Evolutionary conservation across 2,888 invertebrate species (phyloP), one percentile per base, ranked within the genome.

Genomic region (Oegoconia quadripuncta): DNA sequence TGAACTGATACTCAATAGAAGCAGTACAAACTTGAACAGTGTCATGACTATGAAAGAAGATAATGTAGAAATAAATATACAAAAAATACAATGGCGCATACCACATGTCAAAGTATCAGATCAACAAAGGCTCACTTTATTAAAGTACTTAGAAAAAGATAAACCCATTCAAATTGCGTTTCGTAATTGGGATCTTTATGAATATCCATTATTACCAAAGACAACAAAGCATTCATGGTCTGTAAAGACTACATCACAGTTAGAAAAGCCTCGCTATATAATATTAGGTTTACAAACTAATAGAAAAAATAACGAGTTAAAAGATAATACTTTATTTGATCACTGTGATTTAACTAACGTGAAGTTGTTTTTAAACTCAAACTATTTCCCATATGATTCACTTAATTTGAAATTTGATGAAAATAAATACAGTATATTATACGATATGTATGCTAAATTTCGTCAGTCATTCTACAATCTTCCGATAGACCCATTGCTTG

Each of bases 141-240:
- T 48, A 0, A 49, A 49, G 37, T 17, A 41, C 37, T 46, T 50
- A 35, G 51, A 53, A 41, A 49, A 46, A 61, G 65, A 55, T 48
- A 59, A 27, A 59, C 59, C 34, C 41, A 62, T 35, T 50, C 64
- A 41, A 46, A 52, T 47, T 28, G 41, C 38, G 49, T 72, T 65
- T 48, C 44, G 73, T 34, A 62, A 61, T 34, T 74, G 73, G 72
- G 70, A 73, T 38, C 39, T 75, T 15, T 63, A 67, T 40, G 64
- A 67, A 45, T 69, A 68, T 50, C 69, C 68, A 3, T 28, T 57
- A 35, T 36, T 75, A 38, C 69, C 63, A 13, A 44, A 41, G 39
- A 63, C 64, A 15, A 46, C 47, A 26, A 52, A 64, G 42, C 53
- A 65, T 39, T 48, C 55, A 25, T 66, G 67, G 70, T 36, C 52